phyloP scores from a whole-genome alignment of 2,797 vertebrate species.

The Myiotriccus ornatus region DNA sequence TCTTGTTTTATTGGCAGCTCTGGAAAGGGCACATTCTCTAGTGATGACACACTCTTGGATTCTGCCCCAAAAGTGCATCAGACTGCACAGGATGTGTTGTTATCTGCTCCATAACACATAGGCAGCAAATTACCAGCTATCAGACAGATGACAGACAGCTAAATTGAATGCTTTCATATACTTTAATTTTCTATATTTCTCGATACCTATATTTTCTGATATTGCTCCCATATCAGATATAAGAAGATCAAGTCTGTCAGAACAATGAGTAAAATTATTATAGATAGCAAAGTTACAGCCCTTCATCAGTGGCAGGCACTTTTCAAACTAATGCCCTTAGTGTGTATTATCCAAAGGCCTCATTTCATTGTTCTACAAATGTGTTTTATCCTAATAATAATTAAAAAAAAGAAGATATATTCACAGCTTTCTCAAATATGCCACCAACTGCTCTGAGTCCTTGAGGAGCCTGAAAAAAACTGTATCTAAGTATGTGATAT shows the following conservation, averaged over 20 bases:
- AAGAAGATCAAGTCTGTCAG: not conserved
- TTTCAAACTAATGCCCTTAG: not conserved
- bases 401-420: not conserved
- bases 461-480: not conserved
- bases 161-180: not conserved
- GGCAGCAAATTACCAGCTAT: not conserved
- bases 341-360: not conserved
- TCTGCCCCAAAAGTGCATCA: not conserved
- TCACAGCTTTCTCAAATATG: not conserved
- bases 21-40: conserved; percentile 15
- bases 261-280: not conserved
- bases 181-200: conserved; percentile 14
- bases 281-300: not conserved
- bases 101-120: conserved; percentile 2
- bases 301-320: not conserved
- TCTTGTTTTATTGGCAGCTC: not conserved
- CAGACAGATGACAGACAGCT: not conserved
- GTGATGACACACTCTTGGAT: not conserved
- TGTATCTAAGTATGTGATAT: not conserved
- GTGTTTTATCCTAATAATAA: not conserved
- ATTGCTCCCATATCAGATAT: not conserved
- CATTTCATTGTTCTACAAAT: not conserved
- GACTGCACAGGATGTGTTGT: not conserved
- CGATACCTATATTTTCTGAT: not conserved
- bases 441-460: not conserved